Evolutionary conservation across 2,888 invertebrate species (phyloP).

Genomic region (Galerucella pusilla): DNA sequence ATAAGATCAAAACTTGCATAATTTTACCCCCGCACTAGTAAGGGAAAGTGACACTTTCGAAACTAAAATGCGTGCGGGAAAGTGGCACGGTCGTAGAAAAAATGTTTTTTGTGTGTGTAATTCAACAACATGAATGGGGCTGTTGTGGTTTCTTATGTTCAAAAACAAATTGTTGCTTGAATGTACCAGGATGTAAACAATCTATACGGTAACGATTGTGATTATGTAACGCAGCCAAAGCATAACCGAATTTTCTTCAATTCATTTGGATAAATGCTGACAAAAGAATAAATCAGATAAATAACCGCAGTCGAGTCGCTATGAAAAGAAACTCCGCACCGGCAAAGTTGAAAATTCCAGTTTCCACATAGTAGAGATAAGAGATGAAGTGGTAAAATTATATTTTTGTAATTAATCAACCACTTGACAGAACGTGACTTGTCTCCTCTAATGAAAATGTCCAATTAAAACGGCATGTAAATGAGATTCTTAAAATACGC

Average conservation of each 20-base stretch:
- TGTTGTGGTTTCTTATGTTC: too few species aligned
- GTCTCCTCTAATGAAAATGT: slow-evolving; percentile 55
- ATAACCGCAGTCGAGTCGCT: not conserved
- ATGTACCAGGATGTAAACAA: too few species aligned
- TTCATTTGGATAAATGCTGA: not conserved
- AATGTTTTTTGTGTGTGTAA: too few species aligned
- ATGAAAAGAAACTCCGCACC: not conserved
- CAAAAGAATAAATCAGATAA: slow-evolving; percentile 3
- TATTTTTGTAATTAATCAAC: slow-evolving; percentile 48
- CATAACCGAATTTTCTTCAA: not conserved
- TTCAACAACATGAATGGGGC: too few species aligned
- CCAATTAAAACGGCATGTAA: slow-evolving; percentile 58
- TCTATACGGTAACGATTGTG: too few species aligned
- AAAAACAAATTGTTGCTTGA: too few species aligned
- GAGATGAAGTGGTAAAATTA: slow-evolving; percentile 41
- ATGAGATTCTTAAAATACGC: slow-evolving; percentile 55
- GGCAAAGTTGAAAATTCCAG: not conserved
- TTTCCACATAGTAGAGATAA: slow-evolving; percentile 19
- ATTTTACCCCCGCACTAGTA: too few species aligned
- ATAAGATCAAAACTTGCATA: too few species aligned
- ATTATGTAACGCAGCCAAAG: not conserved
- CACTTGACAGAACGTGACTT: slow-evolving; percentile 53
- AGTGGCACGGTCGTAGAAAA: too few species aligned
- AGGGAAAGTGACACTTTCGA: too few species aligned
- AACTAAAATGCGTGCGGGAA: too few species aligned